A percentile compares a stretch with the other conserved stretches of the same genome.
Conservation (phyloP, 92 coral and sea anemone species). For the Pocillopora meandrina region DNA sequence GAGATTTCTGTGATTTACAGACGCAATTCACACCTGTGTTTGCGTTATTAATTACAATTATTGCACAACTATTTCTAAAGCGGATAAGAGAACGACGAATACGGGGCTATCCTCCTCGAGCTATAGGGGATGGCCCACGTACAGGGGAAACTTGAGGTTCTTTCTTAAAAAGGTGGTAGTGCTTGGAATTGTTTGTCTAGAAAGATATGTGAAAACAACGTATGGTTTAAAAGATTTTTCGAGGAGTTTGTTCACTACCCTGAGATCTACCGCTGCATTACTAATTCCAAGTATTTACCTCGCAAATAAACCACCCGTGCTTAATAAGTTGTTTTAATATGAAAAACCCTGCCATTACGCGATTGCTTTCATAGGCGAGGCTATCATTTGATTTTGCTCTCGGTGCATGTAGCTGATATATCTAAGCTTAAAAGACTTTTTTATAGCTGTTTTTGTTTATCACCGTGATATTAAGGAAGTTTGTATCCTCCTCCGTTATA, state of each 20-base stretch:
- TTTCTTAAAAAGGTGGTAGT: background rate
- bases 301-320: conserved; percentile 1
- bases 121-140: background rate
- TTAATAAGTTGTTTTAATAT: background rate
- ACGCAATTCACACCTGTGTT: background rate
- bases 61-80: background rate
- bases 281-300: background rate
- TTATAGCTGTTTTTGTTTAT: background rate
- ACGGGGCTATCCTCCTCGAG: background rate
- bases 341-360: background rate
- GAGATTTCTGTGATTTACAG: background rate
- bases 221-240: background rate
- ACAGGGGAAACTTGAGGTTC: background rate
- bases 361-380: background rate
- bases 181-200: background rate
- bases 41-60: background rate
- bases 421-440: background rate
- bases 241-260: background rate
- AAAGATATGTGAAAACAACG: background rate
- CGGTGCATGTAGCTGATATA: background rate
- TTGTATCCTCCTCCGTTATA: background rate
- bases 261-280: background rate
- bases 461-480: background rate
- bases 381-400: background rate
- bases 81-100: background rate